Percentiles rank a stretch among this genome's conserved stretches.
These are phyloP conservation scores for Aphaenogaster rudis DNA, from an alignment of 1,140 invertebrate genomes.

Conservation along the genomic window DNA sequence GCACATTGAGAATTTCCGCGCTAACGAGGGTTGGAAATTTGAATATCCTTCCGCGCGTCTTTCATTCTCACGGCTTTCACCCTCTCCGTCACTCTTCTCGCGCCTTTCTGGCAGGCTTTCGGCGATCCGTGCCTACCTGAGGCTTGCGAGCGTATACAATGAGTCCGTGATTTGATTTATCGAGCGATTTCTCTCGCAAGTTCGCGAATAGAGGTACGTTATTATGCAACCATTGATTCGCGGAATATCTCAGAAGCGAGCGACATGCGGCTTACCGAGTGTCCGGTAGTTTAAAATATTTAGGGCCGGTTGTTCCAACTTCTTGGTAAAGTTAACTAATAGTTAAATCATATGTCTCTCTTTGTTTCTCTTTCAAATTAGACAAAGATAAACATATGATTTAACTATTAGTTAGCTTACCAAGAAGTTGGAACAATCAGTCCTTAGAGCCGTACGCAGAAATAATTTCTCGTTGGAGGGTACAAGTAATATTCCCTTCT, in stretches of 20 bases:
- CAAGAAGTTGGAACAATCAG: too few species aligned
- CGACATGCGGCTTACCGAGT: not conserved
- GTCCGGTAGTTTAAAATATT: not conserved
- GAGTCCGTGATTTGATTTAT: conserved; percentile 85
- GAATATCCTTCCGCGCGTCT: conserved; percentile 84
- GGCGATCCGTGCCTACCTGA: conserved; percentile 78
- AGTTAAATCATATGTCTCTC: too few species aligned
- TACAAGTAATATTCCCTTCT: not conserved
- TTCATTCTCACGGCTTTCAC: conserved; percentile 83
- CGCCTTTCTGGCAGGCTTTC: conserved; percentile 56
- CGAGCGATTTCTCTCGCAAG: conserved; percentile 80
- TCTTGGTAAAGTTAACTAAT: too few species aligned
- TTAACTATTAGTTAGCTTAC: too few species aligned
- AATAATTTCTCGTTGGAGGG: not conserved
- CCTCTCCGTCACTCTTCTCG: conserved; percentile 66
- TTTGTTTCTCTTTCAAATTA: too few species aligned
- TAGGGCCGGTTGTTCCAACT: not conserved
- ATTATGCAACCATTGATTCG: conserved; percentile 41
- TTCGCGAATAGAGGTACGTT: conserved; percentile 45
- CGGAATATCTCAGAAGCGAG: conserved; percentile 8
- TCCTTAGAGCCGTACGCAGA: not conserved
- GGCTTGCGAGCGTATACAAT: conserved; percentile 79
- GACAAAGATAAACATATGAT: too few species aligned
- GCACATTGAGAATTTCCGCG: conserved; percentile 82
- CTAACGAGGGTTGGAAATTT: conserved; percentile 86